A percentile compares a stretch with the other conserved stretches of the same genome.
Evolutionary conservation across 2,797 vertebrate genomes (phyloP).

Genomic region (Mycteria americana): DNA sequence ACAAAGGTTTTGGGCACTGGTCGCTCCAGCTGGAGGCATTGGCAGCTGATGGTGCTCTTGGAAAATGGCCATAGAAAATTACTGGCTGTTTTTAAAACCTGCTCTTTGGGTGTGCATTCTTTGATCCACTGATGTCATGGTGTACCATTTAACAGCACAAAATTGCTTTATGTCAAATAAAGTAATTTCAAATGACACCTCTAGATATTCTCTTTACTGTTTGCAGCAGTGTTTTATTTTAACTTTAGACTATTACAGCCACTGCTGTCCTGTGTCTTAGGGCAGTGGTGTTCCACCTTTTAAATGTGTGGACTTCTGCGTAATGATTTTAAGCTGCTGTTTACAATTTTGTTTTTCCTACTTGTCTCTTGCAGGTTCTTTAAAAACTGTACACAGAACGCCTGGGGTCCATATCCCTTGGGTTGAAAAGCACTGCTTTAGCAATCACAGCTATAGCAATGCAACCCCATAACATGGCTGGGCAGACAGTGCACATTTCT

Average conservation of each 20-base stretch:
- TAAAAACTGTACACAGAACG: background rate
- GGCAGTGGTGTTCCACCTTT: background rate
- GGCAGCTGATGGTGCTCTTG: background rate
- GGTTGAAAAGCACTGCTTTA: background rate
- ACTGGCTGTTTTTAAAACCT: constrained; percentile 2
- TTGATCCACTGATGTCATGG: background rate
- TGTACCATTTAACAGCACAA: background rate
- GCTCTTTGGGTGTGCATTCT: background rate
- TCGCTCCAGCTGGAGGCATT: background rate
- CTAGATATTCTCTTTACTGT: background rate
- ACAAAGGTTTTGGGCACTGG: background rate
- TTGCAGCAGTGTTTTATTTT: background rate
- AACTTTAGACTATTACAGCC: background rate
- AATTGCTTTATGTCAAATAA: background rate
- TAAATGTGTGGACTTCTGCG: background rate
- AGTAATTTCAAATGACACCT: background rate
- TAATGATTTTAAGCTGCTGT: background rate
- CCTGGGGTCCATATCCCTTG: background rate
- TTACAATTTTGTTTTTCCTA: background rate
- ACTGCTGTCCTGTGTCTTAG: background rate
- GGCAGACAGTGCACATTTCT: background rate
- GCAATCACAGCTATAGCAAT: background rate
- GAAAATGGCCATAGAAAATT: constrained; percentile 3
- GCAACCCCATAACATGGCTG: background rate
- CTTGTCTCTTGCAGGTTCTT: background rate